Base-by-base conservation (phyloP, 2,888 invertebrate genomes). In the Pterostichus niger region DNA sequence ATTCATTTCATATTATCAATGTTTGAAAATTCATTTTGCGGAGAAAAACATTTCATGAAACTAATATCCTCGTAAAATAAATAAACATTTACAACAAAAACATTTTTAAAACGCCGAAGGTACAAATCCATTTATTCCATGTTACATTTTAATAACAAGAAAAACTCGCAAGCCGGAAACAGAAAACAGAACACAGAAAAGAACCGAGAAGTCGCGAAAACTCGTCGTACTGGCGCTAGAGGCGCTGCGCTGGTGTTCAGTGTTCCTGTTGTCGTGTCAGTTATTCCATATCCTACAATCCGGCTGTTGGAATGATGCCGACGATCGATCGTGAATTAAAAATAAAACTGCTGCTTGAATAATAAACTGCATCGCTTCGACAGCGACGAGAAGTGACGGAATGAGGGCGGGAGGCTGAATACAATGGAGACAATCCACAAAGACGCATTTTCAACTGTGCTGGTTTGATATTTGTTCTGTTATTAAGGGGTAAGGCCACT, bases 251-350 rank as follows among this genome's bases (percentile, higher is more conserved):
- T 40, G 40, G 5, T 13, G 13, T 13, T 52, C 52, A 52, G 52
- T 13, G 52, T 10, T 52, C 40, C 6, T 40, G 40, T 40, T 40
- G 56, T 56, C 56, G 17, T 56, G 56, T 56, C 56, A 56, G 56
- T 56, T 56, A 17, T 10, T 13, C 56, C 17, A 56, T 17, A 56
- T 56, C 56, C 56, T 56, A 17, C 17, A 56, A 56, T 56, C 56
- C 56, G 15, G 17, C 17, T 17, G 24, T 9, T 56, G 17, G 17
- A 13, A 11, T 56, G 56, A 56, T 17, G 24, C 56, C 7, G 68
- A 13, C 24, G 15, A 71, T 71, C 68, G 68, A 71, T 71, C 68
- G 68, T 17, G 44, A 71, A 71, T 71, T 71, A 71, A 71, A 71
- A 71, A 71, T 71, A 71, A 71, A 71, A 71, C 68, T 7, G 15